A percentile compares a stretch with the other conserved stretches of the same genome.
Evolutionary conservation across 2,113 vertebrate genomes (phyloP).

Genomic region (Daboia siamensis): DNA sequence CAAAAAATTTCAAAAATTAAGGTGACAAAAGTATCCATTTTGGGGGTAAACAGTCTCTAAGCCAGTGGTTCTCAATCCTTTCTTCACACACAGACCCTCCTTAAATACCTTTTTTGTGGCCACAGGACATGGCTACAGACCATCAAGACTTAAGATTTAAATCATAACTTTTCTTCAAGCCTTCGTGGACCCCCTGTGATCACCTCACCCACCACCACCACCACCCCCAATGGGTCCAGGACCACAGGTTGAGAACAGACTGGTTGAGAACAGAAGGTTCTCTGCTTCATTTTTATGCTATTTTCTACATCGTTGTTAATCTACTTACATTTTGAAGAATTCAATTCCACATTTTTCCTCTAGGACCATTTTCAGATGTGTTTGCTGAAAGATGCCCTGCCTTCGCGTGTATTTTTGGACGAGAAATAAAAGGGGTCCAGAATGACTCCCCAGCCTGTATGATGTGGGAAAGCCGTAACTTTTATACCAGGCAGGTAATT

Average conservation of each 20-base stretch:
- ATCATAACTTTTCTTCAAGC: background rate
- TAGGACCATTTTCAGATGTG: background rate
- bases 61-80: background rate
- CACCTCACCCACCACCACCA: accelerated
- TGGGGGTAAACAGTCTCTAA: background rate
- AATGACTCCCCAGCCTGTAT: background rate
- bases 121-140: background rate
- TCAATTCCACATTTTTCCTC: background rate
- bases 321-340: background rate
- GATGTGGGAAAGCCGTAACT: background rate
- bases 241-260: background rate
- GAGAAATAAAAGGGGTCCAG: background rate
- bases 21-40: background rate
- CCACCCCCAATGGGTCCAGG: too few species aligned
- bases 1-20: background rate
- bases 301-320: background rate
- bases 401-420: background rate
- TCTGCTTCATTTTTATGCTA: background rate
- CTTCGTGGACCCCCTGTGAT: background rate
- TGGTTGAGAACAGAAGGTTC: background rate
- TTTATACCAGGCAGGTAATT: background rate
- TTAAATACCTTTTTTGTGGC: background rate
- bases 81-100: background rate
- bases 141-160: background rate
- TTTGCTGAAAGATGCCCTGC: background rate